A percentile compares a stretch with the other conserved stretches of the same genome.
These are phyloP conservation scores for Phenacoccus solenopsis DNA, from an alignment of 1,140 invertebrate genomes.

Conservation along the genomic window DNA sequence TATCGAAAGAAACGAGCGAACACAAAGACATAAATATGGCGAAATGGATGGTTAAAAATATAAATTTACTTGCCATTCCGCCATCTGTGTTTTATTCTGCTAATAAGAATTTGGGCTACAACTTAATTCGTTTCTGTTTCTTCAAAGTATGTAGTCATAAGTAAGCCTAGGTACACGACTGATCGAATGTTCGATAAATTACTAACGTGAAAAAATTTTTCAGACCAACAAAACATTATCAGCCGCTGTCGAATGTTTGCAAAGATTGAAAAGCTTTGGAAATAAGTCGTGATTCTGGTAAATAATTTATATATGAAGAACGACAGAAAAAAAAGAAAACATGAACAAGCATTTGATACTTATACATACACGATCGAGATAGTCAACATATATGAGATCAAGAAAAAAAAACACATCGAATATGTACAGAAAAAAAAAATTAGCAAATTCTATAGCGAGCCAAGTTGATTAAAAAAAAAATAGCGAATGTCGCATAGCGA, in stretches of 20 bases:
- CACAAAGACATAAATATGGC: slow-evolving; percentile 83
- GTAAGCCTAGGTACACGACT: too few relatives aligned
- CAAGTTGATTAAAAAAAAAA: too few relatives aligned
- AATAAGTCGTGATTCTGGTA: neutral
- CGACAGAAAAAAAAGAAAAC: too few relatives aligned
- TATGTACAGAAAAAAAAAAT: too few relatives aligned
- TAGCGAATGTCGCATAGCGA: too few relatives aligned
- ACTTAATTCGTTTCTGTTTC: slow-evolving; percentile 84
- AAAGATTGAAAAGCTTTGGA: neutral
- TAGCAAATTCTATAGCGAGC: too few relatives aligned
- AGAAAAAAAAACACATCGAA: neutral
- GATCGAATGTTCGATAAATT: too few relatives aligned
- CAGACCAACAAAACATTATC: neutral
- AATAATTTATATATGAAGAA: neutral
- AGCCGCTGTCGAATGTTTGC: neutral
- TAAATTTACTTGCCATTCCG: slow-evolving; percentile 86
- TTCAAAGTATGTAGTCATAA: slow-evolving; percentile 55
- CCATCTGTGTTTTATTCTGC: slow-evolving; percentile 83
- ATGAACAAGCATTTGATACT: neutral
- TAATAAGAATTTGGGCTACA: slow-evolving; percentile 65
- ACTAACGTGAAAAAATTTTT: too few relatives aligned
- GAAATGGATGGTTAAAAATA: slow-evolving; percentile 87
- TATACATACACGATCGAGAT: neutral
- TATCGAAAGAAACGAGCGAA: slow-evolving; percentile 51
- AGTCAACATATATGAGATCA: neutral